A percentile compares a stretch with the other conserved stretches of the same genome.
Evolutionary conservation across 2,113 vertebrate species (phyloP).

Genomic region (Pelecanus crispus): DNA sequence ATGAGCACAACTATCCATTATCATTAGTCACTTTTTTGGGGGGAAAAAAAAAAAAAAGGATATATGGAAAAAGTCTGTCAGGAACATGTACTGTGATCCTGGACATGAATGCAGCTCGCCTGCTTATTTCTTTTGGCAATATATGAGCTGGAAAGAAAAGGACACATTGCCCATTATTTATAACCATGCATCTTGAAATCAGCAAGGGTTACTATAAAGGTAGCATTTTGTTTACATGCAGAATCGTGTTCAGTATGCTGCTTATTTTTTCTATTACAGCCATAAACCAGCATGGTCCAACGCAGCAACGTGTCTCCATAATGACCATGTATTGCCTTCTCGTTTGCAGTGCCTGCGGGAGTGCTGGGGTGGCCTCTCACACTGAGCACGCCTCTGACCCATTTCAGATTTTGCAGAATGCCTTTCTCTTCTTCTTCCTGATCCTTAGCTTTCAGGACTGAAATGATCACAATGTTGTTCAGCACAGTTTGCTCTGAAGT

Average conservation of each 20-base stretch:
- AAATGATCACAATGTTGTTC: not conserved
- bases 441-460: not conserved
- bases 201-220: not conserved
- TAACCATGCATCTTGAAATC: not conserved
- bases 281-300: not conserved
- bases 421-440: not conserved
- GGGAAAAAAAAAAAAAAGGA: not conserved
- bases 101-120: not conserved
- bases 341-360: not conserved
- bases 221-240: not conserved
- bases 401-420: not conserved
- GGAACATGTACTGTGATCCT: not conserved
- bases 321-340: not conserved
- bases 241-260: not conserved
- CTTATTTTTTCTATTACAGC: not conserved
- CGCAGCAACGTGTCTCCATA: fast-evolving
- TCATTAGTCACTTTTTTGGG: not conserved
- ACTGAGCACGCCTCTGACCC: not conserved
- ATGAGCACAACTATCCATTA: not conserved
- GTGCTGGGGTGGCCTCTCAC: not conserved
- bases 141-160: not conserved
- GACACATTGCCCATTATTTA: not conserved
- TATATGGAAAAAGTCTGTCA: not conserved
- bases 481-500: not conserved
- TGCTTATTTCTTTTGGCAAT: not conserved